Conservation (phyloP, 1,140 invertebrate genomes). For the Condylostylus longicornis region DNA sequence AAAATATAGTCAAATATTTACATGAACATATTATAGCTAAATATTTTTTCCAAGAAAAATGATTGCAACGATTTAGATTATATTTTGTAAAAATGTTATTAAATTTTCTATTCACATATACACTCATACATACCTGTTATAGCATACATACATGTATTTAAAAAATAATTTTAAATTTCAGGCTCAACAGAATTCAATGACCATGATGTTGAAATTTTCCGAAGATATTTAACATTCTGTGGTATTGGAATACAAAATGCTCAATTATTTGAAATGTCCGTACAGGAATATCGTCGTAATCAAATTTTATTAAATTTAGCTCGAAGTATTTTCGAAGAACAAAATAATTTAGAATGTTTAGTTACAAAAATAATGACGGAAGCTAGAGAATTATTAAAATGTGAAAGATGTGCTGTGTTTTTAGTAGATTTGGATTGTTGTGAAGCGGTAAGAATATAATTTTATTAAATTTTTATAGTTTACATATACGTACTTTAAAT, state of each 20-base stretch:
- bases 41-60: neutral
- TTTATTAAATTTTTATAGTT: too few relatives aligned
- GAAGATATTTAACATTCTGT: conserved; percentile 86
- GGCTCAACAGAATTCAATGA: conserved; percentile 69
- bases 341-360: conserved; percentile 81
- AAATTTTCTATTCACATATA: neutral
- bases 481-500: too few relatives aligned
- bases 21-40: too few relatives aligned
- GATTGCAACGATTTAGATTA: neutral
- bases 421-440: conserved; percentile 71
- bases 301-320: conserved; percentile 79
- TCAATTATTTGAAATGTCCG: conserved; percentile 86
- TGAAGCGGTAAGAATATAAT: conserved; percentile 72
- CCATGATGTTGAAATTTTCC: conserved; percentile 75
- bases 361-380: conserved; percentile 95
- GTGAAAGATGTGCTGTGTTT: conserved; percentile 82
- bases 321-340: conserved; percentile 80
- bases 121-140: neutral
- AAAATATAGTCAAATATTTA: neutral
- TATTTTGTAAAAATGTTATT: neutral
- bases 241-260: conserved; percentile 96
- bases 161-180: too few relatives aligned
- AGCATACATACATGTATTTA: neutral
- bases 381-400: conserved; percentile 80
- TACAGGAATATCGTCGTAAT: conserved; percentile 84